Conservation (phyloP, 2,888 invertebrate genomes). For the Seladonia tumulorum region DNA sequence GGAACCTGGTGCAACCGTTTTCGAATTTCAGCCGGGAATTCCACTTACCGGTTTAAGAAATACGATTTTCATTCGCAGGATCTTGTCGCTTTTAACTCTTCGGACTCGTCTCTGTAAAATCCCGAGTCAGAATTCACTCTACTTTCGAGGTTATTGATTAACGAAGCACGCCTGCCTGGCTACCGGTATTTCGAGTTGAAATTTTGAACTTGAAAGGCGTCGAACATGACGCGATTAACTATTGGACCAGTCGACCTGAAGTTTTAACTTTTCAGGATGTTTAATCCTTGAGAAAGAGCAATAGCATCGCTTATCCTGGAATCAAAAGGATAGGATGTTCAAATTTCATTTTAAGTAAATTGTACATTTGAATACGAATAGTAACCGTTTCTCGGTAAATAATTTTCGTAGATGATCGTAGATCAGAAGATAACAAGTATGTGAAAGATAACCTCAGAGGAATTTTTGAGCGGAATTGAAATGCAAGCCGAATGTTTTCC, state of each 20-base stretch:
- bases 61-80: neutral
- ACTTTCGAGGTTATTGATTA: neutral
- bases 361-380: no score
- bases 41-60: no score
- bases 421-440: no score
- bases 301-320: neutral
- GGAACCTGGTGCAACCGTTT: neutral
- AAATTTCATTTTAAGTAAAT: no score
- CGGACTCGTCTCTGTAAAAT: neutral
- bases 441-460: no score
- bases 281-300: neutral
- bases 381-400: no score
- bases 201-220: neutral
- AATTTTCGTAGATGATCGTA: no score
- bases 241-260: neutral
- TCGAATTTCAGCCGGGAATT: neutral
- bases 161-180: neutral
- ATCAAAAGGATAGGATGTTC: neutral
- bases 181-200: neutral
- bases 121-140: neutral
- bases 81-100: neutral
- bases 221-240: neutral
- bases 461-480: no score
- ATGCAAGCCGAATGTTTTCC: no score
- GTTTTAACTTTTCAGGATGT: neutral